Base-by-base conservation (phyloP, 2,113 vertebrate species). In the Trachemys scripta region DNA sequence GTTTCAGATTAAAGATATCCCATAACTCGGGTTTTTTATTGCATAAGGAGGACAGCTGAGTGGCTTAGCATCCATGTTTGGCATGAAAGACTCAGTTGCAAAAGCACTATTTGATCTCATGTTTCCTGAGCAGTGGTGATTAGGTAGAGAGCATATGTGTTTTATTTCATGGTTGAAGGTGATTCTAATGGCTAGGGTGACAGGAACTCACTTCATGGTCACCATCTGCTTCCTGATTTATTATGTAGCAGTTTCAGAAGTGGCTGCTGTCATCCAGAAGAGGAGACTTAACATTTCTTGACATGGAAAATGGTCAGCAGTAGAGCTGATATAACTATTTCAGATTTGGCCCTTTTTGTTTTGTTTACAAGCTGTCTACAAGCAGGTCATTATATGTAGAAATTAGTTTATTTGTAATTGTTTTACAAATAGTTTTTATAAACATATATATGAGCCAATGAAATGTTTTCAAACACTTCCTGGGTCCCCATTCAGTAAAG, bases 401-500 rank as follows among this genome's bases (percentile, higher is more conserved):
- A 17, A 0, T 0, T 27, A 4, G 62, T 31, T 85, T 35, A 56
- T 82, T 16, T 87, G 84, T 88, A 95, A 3, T 31, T 89, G 83
- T 89, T 89, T 87, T n/a, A 85, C n/a, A 80, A 84, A 95, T 76
- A 0, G 81, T 92, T 96, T 92, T 80, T 84, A 94, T 82, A 85
- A 72, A 90, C 87, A 12, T 53, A 8, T 80, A 8, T 89, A 69
- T 69, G 59, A 82, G 79, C 54, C 8, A 87, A 76, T 65, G 6
- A 31, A 65, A 17, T 65, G 6, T 65, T 65, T 65, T 35, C 62
- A 16, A 65, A 35, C 81, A 69, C 27, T 59, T 88, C 19, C 83
- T 89, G 85, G 88, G 89, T 10, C 3, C 0, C 54, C 20, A 9
- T 38, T 93, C 11, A 19, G 83, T 88, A 56, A n/a, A 62, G 27